A percentile compares a stretch with the other conserved stretches of the same genome.
Conservation (phyloP, 2,113 vertebrate species). For the Oplegnathus fasciatus region DNA sequence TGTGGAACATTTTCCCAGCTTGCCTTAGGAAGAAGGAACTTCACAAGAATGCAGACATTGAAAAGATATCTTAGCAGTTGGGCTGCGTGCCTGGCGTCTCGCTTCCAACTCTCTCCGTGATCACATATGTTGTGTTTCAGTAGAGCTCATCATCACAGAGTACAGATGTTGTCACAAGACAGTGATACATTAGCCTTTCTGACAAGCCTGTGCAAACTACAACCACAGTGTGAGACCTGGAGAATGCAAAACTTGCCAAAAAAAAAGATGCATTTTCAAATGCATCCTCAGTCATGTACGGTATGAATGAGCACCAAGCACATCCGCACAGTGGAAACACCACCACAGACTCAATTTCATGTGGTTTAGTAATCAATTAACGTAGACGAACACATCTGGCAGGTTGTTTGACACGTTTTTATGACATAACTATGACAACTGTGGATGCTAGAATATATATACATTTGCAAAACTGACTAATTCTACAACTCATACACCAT, state of each 20-base stretch:
- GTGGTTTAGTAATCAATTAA: background rate
- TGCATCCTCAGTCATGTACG: background rate
- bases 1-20: constrained; percentile 29
- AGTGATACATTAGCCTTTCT: background rate
- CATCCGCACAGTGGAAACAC: background rate
- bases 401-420: background rate
- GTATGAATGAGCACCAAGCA: background rate
- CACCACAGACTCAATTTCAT: background rate
- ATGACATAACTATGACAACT: background rate
- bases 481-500: background rate
- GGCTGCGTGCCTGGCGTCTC: background rate
- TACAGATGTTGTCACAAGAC: constrained; percentile 19
- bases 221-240: background rate
- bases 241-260: background rate
- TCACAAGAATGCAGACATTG: constrained; percentile 39
- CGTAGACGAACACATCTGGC: background rate
- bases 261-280: background rate
- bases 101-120: constrained; percentile 14
- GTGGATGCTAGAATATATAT: background rate
- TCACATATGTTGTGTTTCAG: constrained; percentile 15
- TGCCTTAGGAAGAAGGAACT: background rate
- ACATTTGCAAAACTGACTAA: background rate
- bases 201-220: background rate
- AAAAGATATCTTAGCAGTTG: constrained; percentile 15
- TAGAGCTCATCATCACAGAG: constrained; percentile 5